A percentile compares a stretch with the other conserved stretches of the same genome.
Conservation (phyloP, 2,888 invertebrate genomes). For the Nomada ferruginata region DNA sequence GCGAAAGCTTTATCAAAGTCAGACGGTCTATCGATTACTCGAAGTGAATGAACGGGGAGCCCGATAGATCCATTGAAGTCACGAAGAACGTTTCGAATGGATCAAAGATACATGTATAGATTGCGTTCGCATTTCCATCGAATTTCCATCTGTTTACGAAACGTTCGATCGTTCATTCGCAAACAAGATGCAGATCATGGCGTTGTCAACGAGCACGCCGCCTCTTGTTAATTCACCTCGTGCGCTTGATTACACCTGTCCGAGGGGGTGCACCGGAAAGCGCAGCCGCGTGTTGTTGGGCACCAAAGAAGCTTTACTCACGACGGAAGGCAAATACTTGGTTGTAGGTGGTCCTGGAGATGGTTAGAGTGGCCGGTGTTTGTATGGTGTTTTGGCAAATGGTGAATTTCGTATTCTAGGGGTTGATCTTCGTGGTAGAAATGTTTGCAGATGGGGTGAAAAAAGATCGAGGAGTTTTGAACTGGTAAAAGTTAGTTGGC, state of each 20-base stretch:
- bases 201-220: constrained; percentile 47
- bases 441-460: too few relatives aligned
- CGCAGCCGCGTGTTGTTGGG: constrained; percentile 17
- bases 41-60: not conserved
- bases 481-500: too few relatives aligned
- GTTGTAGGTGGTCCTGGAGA: too few relatives aligned
- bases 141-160: constrained; percentile 59
- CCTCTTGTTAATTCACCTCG: constrained; percentile 51
- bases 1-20: constrained; percentile 21
- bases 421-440: too few relatives aligned
- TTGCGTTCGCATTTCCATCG: constrained; percentile 22
- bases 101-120: constrained; percentile 1
- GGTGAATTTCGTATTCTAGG: too few relatives aligned
- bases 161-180: constrained; percentile 64
- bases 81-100: not conserved
- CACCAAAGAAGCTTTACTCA: not conserved
- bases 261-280: constrained; percentile 1
- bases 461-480: too few relatives aligned
- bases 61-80: too few relatives aligned
- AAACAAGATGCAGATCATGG: constrained; percentile 68
- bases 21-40: constrained; percentile 21
- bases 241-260: constrained; percentile 40
- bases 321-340: constrained; percentile 26
- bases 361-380: too few relatives aligned
- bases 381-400: too few relatives aligned